phyloP scores from a whole-genome alignment of 2,888 invertebrate genomes.

The Drosophila bunnanda region DNA sequence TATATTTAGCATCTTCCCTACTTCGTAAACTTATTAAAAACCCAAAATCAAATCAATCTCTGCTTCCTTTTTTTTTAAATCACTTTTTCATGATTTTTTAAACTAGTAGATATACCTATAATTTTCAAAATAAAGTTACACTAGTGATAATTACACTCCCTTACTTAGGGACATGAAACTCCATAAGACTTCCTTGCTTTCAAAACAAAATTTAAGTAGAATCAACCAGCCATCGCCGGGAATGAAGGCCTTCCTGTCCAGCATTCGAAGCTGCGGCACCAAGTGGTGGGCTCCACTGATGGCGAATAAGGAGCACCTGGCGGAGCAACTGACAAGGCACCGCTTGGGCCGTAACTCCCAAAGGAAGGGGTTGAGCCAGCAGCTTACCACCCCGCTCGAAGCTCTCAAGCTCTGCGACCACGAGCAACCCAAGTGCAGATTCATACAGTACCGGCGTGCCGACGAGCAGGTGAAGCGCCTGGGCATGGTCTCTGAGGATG shows the following conservation, averaged over 20 bases:
- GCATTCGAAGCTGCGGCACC: not conserved
- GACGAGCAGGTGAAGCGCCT: slow-evolving; percentile 87
- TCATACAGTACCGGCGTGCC: slow-evolving; percentile 89
- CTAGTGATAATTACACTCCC: not conserved
- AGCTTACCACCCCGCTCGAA: slow-evolving; percentile 29
- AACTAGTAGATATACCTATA: not conserved
- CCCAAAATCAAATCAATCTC: not conserved
- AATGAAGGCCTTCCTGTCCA: slow-evolving; percentile 4
- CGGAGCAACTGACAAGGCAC: not conserved
- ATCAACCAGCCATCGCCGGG: not conserved
- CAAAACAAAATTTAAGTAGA: not conserved
- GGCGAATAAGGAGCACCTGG: not conserved
- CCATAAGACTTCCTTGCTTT: not conserved
- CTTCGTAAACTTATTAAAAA: too few relatives aligned
- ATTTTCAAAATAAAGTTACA: not conserved
- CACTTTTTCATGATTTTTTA: not conserved
- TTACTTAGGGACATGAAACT: not conserved
- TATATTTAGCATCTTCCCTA: not conserved
- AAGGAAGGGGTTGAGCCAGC: not conserved
- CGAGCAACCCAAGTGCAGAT: slow-evolving; percentile 84
- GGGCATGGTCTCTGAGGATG: slow-evolving; percentile 88
- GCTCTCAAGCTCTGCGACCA: not conserved
- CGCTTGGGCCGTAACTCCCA: not conserved
- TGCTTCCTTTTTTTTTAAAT: not conserved
- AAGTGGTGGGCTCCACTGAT: slow-evolving; percentile 4